Base-by-base conservation (phyloP, 2,888 invertebrate genomes). In the Scaptomyza reducta region DNA sequence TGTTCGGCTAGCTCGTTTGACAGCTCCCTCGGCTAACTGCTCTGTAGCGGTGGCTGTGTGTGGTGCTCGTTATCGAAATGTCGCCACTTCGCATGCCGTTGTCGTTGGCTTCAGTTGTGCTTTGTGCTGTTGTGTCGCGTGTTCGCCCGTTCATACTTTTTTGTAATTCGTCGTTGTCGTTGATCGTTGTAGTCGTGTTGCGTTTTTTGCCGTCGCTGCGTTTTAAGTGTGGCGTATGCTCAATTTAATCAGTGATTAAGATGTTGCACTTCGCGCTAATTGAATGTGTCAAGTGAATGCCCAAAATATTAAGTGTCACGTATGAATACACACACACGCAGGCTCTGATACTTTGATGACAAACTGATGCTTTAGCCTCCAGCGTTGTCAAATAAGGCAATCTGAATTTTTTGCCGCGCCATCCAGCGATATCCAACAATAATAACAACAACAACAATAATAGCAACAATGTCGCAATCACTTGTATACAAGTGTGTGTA, bases 11-110 rank as follows among this genome's bases (percentile, higher is more conserved):
- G 22, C 29, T 63, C 51, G 38, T 46, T 38, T 49, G 47, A 9
- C 25, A 16, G 35, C 42, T 14, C 33, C 63, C 50, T 70, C 76
- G 79, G 59, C 53, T 35, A 11, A 3, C 33, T 14, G 13, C 40
- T 18, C 50, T 50, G 47, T 59, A 49, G 16, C 60, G 29, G 22
- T 49, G 65, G 65, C 41, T 68, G 77, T 70, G 70, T 35, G 69
- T 73, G 72, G 68, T 27, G 27, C 76, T 67, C 70, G 77, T 77
- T 79, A 77, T 77, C 53, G 77, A 70, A 70, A 49, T 62, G 79
- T 83, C 74, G 89, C 75, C 90, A 90, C 89, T 90, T 83, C 80
- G 85, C 85, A 85, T 84, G 89, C 86, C 89, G 85, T 87, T 83
- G 86, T 82, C 88, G 85, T 85, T 83, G 89, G 88, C 87, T 85